Percentiles rank a stretch among this genome's conserved stretches.
Conservation (phyloP, 2,888 invertebrate genomes). For the Cryptus viduatorius region DNA sequence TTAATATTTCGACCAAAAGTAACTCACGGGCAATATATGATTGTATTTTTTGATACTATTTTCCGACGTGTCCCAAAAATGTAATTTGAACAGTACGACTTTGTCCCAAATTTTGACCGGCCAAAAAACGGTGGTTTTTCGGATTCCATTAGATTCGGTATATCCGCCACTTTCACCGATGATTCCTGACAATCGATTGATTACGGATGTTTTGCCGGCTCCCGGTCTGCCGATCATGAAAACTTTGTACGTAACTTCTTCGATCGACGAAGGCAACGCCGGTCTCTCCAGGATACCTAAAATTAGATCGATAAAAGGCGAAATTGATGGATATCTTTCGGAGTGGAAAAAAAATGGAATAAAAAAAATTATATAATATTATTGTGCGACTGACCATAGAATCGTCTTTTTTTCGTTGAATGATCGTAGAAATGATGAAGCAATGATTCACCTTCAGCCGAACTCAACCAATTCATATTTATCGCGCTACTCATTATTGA, state of each 20-base stretch:
- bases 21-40: constrained; percentile 86
- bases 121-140: constrained; percentile 86
- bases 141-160: constrained; percentile 86
- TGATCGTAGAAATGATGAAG: constrained; percentile 79
- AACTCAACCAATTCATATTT: constrained; percentile 79
- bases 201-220: constrained; percentile 86
- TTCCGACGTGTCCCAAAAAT: constrained; percentile 88
- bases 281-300: constrained; percentile 86
- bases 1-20: background rate
- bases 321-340: background rate
- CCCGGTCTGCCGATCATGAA: constrained; percentile 86
- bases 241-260: constrained; percentile 87
- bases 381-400: constrained; percentile 73
- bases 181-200: constrained; percentile 86
- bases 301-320: constrained; percentile 26
- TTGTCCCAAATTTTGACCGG: constrained; percentile 87
- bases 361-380: background rate
- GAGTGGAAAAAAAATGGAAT: constrained; percentile 26
- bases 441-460: constrained; percentile 78
- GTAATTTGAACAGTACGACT: constrained; percentile 86
- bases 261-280: constrained; percentile 84
- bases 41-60: constrained; percentile 86
- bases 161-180: constrained; percentile 80
- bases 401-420: constrained; percentile 77
- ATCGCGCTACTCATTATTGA: constrained; percentile 72